Evolutionary conservation across 2,113 vertebrate species (phyloP), one percentile per base, ranked within the genome.

Genomic region (Syrrhaptes paradoxus): DNA sequence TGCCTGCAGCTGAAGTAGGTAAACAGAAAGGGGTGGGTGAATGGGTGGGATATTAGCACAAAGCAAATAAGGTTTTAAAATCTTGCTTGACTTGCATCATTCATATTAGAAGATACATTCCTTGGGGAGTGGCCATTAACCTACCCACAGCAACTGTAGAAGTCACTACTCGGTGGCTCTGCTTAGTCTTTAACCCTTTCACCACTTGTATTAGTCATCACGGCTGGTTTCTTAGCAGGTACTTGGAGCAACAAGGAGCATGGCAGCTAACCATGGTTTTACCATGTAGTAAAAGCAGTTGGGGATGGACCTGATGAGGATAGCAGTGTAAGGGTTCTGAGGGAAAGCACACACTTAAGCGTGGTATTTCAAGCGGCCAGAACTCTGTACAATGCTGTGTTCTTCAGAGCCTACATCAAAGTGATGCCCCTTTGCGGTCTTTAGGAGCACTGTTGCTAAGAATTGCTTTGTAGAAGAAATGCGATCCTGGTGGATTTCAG

Each of bases 211-310:
- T 70, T 88, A n/a, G 43, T 49, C 22, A 19, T 59, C 6, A 1
- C 24, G 9, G 8, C 57, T 90, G 29, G 54, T 41, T 85, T 89
- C 26, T 36, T 79, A 85, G 43, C 26, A 63, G 70, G 11, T 72
- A n/a, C 32, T 63, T 10, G 12, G 29, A 73, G 45, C 19, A 49
- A 17, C 0, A 3, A 78, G 26, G 62, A 43, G n/a, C 19, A 49
- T 4, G 3, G 34, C 13, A 95, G 58, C 52, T 70, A 87, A 1
- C 17, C 0, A 0, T 51, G 24, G n/a, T 11, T 67, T 61, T 82
- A 49, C 14, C 1, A 1, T 16, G 24, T n/a, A 41, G 68, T 29
- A 59, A 59, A 59, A 72, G 20, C 34, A 54, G 3, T 4, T 74
- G n/a, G 28, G 62, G 36, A 24, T 54, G 41, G 41, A 46, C 10